Evolutionary conservation across 2,113 vertebrate genomes (phyloP).

Genomic region (Ammodytes dubius): DNA sequence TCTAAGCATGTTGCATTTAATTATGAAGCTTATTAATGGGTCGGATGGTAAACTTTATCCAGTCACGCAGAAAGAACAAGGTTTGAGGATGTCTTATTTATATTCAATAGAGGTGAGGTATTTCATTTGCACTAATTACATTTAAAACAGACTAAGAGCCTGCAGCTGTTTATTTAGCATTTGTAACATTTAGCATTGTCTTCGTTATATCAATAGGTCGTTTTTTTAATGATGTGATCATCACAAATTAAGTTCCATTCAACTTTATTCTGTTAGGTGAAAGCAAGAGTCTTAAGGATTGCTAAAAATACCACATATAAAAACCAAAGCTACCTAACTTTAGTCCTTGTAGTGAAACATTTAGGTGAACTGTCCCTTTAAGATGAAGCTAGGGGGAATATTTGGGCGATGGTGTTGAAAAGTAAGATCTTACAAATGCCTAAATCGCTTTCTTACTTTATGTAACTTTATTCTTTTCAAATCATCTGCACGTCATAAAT

Average conservation of each 20-base stretch:
- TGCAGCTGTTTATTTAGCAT: background rate
- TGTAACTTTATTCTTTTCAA: background rate
- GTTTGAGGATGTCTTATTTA: background rate
- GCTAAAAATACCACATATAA: background rate
- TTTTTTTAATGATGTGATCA: background rate
- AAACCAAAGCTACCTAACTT: background rate
- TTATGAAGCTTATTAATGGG: background rate
- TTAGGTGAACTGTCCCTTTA: background rate
- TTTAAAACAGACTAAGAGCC: background rate
- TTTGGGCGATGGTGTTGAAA: background rate
- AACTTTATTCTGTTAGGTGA: background rate
- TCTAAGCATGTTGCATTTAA: background rate
- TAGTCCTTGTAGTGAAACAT: background rate
- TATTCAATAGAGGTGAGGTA: background rate
- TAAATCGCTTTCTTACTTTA: background rate
- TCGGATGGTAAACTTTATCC: background rate
- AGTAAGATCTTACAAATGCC: background rate
- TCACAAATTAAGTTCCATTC: background rate
- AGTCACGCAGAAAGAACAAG: background rate
- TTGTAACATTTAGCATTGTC: no score
- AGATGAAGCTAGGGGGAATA: background rate
- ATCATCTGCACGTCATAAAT: conserved; percentile 18
- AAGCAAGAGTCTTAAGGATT: no score
- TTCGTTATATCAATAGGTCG: no score
- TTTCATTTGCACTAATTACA: background rate